Conservation (phyloP, 2,113 vertebrate species). For the Butorides virescens region DNA sequence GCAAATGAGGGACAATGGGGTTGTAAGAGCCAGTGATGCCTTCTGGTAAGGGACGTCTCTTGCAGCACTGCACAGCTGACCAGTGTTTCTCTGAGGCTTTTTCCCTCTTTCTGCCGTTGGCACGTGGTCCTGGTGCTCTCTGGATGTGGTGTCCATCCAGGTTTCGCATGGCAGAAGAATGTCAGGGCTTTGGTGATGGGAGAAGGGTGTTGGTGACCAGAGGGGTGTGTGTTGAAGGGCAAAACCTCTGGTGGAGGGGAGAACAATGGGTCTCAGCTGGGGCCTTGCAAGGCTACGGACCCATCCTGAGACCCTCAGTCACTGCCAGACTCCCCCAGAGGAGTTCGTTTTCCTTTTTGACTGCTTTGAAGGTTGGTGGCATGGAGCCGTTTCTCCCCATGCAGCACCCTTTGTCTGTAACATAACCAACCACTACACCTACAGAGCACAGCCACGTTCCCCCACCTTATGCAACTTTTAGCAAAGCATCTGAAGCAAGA, state of each 20-base stretch:
- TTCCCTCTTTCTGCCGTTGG: neutral
- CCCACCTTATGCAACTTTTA: neutral
- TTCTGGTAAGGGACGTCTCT: neutral
- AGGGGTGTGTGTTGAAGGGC: neutral
- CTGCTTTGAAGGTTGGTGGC: neutral
- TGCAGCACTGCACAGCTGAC: neutral
- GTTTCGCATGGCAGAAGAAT: neutral
- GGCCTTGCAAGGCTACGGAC: neutral
- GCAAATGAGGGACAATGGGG: neutral
- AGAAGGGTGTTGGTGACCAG: neutral
- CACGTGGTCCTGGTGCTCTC: neutral
- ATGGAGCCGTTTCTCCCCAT: neutral
- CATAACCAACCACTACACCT: neutral
- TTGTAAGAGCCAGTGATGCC: neutral
- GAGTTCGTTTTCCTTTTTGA: neutral
- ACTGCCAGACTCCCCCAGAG: neutral
- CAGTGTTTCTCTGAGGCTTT: neutral
- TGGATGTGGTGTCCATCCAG: neutral
- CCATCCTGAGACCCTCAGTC: neutral
- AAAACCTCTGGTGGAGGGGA: neutral
- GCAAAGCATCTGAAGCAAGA: neutral
- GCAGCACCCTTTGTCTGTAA: neutral
- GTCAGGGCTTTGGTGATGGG: neutral
- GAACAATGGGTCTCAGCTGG: neutral
- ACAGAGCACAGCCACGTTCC: neutral